Evolutionary conservation across 2,888 invertebrate species (phyloP), one percentile per base, ranked within the genome.

Genomic region (Tromatobia lineatoria): DNA sequence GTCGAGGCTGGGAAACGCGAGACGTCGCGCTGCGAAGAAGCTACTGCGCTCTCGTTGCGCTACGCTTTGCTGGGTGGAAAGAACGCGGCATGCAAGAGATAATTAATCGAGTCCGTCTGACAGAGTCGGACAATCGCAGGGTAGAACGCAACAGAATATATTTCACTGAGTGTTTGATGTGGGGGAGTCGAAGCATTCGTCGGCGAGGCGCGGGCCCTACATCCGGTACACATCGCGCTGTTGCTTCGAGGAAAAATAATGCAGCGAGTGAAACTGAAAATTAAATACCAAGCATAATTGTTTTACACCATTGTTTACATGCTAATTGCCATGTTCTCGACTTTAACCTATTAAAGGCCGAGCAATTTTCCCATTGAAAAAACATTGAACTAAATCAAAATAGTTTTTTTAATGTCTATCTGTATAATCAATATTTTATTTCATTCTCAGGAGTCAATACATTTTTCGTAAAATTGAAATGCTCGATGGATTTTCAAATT

Each of bases 111-210:
- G 67, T 47, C 80, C 66, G 66, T 59, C 42, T 54, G 64, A 42
- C 66, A 18, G 64, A 71, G 73, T 80, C 57, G 66, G 79, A 59
- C 54, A 83, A 75, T 83, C 73, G 76, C 71, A 54, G 70, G 23
- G 64, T 11, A 50, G 59, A 34, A 71, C 23, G 70, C 45, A 69
- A 61, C 64, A 57, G 57, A 77, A 50, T 61, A 50, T 42, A 52
- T 59, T 64, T 25, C n/a, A 45, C 18, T 50, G 42, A 59, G 59
- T 42, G 38, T 38, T 38, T 38, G 38, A 38, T 38, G 75, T 69
- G 83, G 78, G 85, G 52, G 82, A 66, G 77, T 80, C 74, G 67
- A 76, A 84, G 80, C 82, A 85, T 85, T 83, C 85, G 86, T 83
- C 85, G 86, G 83, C 80, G 77, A 25, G 75, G 45, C 50, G 67